Evolutionary conservation across 2,113 vertebrate genomes (phyloP).

Genomic region (Hydrochoerus hydrochaeris): DNA sequence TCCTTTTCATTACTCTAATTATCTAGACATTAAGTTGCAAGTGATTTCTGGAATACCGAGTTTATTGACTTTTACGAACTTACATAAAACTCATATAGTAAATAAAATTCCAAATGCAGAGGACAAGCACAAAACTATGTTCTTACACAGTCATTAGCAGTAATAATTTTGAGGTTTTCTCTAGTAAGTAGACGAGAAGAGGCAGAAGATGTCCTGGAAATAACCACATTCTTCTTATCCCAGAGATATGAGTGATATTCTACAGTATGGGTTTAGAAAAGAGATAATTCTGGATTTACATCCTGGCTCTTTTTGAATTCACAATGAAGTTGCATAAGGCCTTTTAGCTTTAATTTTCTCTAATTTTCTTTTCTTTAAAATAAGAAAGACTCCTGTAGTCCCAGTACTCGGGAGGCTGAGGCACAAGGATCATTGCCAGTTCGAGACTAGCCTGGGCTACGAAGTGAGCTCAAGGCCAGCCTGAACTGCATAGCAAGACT

Average conservation of each 20-base stretch:
- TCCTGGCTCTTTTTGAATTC: constrained; percentile 3
- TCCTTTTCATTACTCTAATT: constrained; percentile 73
- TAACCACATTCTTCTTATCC: background rate
- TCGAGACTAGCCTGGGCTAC: too few relatives aligned
- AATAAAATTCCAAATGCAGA: constrained; percentile 70
- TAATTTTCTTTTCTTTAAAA: constrained; percentile 13
- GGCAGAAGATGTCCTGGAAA: background rate
- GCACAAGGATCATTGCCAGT: too few relatives aligned
- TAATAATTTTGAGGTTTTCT: constrained; percentile 29
- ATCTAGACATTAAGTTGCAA: constrained; percentile 68
- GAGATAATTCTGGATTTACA: background rate
- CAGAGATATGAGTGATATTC: background rate
- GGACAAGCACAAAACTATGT: constrained; percentile 30
- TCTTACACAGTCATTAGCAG: background rate
- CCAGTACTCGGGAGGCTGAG: too few relatives aligned
- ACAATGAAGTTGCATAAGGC: background rate
- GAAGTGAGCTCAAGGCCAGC: too few relatives aligned
- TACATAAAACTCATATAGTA: constrained; percentile 59
- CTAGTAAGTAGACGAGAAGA: background rate
- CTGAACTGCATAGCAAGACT: too few relatives aligned
- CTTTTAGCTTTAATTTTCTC: background rate
- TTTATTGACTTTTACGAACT: constrained; percentile 75
- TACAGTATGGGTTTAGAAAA: background rate
- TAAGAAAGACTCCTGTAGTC: too few relatives aligned
- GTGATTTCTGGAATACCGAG: constrained; percentile 67